phyloP scores from a whole-genome alignment of 1,140 invertebrate species.

The Latrodectus geometricus region DNA sequence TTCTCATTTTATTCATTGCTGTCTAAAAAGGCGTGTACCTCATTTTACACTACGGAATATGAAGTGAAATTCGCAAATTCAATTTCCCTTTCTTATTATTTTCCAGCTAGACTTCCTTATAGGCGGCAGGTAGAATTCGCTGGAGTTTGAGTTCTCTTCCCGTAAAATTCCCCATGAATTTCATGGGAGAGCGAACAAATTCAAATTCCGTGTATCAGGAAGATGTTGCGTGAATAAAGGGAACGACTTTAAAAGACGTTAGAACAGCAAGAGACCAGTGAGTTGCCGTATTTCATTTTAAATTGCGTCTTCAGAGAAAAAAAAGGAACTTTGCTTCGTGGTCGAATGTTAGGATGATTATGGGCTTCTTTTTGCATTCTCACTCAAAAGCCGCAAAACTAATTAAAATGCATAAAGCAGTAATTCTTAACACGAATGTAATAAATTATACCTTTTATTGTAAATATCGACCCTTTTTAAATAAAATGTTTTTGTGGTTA shows the following conservation, averaged over 20 bases:
- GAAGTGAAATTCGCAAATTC: conserved; percentile 31
- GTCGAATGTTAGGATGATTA: no score
- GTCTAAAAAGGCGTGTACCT: background rate
- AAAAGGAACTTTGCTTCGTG: no score
- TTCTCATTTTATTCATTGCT: background rate
- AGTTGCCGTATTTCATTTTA: conserved; percentile 16
- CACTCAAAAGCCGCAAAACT: no score
- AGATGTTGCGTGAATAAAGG: conserved; percentile 30
- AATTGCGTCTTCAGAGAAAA: background rate
- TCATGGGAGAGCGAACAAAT: conserved; percentile 12
- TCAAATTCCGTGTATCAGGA: conserved; percentile 28
- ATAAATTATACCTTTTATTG: no score
- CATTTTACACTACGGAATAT: background rate
- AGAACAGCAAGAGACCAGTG: conserved; percentile 13
- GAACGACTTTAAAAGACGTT: conserved; percentile 23
- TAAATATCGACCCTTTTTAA: no score
- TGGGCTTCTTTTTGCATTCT: no score
- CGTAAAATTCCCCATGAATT: background rate
- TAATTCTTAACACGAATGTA: no score
- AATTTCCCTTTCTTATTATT: conserved; percentile 21
- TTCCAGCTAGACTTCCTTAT: conserved; percentile 23
- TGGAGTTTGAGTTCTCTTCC: conserved; percentile 5
- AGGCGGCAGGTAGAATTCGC: background rate
- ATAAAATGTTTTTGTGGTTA: no score
- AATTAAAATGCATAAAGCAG: no score